Percentiles rank a stretch among this genome's conserved stretches.
Evolutionary conservation across 2,888 invertebrate genomes (phyloP).

Genomic region (Drosophila falleni): DNA sequence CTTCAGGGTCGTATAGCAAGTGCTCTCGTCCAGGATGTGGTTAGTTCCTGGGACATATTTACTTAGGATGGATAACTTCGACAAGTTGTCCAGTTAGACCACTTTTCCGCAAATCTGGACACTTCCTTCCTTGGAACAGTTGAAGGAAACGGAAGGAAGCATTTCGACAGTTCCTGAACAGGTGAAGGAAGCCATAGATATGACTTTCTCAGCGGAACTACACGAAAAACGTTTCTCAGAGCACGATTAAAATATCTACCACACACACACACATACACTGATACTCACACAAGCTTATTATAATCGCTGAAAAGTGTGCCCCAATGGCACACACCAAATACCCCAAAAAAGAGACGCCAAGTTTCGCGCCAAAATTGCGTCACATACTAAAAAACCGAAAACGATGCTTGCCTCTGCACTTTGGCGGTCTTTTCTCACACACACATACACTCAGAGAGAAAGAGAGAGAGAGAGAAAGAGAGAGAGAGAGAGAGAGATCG

Average conservation of each 20-base stretch:
- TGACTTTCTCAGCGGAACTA: background rate
- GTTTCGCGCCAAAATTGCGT: conserved; percentile 80
- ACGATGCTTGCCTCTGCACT: conserved; percentile 51
- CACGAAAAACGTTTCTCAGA: background rate
- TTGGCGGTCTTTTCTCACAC: conserved; percentile 62
- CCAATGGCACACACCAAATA: conserved; percentile 63
- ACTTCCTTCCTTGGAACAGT: conserved; percentile 26
- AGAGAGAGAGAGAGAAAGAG: conserved; percentile 15
- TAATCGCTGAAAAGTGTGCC: conserved; percentile 48
- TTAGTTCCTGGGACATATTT: conserved; percentile 54
- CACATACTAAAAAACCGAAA: conserved; percentile 58
- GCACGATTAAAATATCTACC: background rate
- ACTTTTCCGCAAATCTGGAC: conserved; percentile 2
- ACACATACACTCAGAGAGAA: conserved; percentile 15
- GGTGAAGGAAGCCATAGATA: conserved; percentile 25
- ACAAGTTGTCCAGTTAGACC: conserved; percentile 35
- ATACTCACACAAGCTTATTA: background rate
- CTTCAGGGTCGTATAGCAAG: conserved; percentile 16
- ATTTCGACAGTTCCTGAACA: conserved; percentile 37
- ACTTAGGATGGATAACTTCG: conserved; percentile 48
- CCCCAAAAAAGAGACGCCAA: conserved; percentile 71
- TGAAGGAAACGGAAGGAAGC: conserved; percentile 57
- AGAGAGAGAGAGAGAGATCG: conserved; percentile 25
- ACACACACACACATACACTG: conserved; percentile 4
- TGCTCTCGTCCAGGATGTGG: conserved; percentile 65